phyloP scores from a whole-genome alignment of 35 echinoderm and acorn worm genomes.

The Apostichopus parvimensis region DNA sequence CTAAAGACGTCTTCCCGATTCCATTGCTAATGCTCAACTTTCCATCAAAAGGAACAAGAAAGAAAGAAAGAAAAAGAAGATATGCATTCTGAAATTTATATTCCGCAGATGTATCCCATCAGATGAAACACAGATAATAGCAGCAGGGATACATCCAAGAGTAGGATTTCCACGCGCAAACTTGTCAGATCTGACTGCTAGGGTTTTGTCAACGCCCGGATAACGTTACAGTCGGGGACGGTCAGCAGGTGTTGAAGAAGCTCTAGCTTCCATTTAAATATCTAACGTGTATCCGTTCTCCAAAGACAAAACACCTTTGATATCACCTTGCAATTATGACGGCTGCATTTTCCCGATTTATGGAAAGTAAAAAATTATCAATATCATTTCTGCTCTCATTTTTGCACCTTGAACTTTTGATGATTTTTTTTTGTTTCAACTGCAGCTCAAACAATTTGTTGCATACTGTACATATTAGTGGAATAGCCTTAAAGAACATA shows the following conservation, averaged over 20 bases:
- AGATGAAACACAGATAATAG: too few relatives aligned
- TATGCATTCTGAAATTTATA: not conserved
- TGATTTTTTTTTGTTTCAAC: too few relatives aligned
- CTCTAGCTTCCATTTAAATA: not conserved
- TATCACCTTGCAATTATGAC: constrained; percentile 7
- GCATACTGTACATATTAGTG: too few relatives aligned
- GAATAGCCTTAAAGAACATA: too few relatives aligned
- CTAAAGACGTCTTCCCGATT: too few relatives aligned
- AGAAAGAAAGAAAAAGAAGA: not conserved
- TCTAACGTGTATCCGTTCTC: not conserved
- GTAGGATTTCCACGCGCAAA: not conserved
- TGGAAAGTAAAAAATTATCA: not conserved
- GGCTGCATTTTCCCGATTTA: not conserved
- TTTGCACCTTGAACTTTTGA: not conserved
- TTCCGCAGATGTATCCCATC: constrained; percentile 28
- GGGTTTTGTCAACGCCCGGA: not conserved
- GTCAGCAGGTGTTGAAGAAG: not conserved
- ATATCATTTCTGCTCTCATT: not conserved
- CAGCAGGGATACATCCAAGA: not conserved
- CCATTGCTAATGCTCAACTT: not conserved
- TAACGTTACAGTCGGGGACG: constrained; percentile 23
- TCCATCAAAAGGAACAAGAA: not conserved
- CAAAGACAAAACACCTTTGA: constrained; percentile 16
- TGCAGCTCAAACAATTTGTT: too few relatives aligned
- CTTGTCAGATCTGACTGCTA: constrained; percentile 1